phyloP scores from a whole-genome alignment of 2,113 vertebrate species.

The Cynocephalus volans region DNA sequence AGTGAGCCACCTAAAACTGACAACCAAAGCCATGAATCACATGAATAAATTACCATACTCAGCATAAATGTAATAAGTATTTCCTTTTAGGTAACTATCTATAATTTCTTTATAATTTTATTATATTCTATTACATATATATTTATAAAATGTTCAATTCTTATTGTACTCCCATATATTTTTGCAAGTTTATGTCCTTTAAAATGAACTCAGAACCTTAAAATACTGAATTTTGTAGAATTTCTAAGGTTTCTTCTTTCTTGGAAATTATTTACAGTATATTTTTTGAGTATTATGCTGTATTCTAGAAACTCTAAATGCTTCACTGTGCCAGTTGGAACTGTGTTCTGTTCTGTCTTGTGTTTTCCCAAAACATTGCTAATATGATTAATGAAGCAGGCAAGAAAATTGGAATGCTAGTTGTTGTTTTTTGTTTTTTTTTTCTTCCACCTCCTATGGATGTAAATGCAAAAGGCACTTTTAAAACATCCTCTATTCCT shows the following conservation, averaged over 20 bases:
- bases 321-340: slow-evolving; percentile 67
- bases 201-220: neutral
- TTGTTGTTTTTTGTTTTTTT: slow-evolving; percentile 69
- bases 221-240: slow-evolving; percentile 51
- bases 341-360: slow-evolving; percentile 77
- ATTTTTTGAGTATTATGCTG: slow-evolving; percentile 39
- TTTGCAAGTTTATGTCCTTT: slow-evolving; percentile 48
- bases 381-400: slow-evolving; percentile 88
- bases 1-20: neutral
- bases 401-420: slow-evolving; percentile 79
- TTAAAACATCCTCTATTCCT: slow-evolving; percentile 77
- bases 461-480: slow-evolving; percentile 83
- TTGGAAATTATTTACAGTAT: slow-evolving; percentile 66
- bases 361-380: slow-evolving; percentile 80
- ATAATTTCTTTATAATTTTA: slow-evolving; percentile 43
- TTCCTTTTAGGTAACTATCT: neutral
- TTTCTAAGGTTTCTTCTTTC: slow-evolving; percentile 60
- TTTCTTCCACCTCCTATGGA: slow-evolving; percentile 66
- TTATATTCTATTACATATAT: neutral
- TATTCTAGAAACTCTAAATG: slow-evolving; percentile 69
- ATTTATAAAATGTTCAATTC: slow-evolving; percentile 26
- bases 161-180: neutral
- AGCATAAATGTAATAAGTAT: neutral
- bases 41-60: neutral
- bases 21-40: neutral